phyloP scores from a whole-genome alignment of 2,113 vertebrate species.

The Vicugna pacos region DNA sequence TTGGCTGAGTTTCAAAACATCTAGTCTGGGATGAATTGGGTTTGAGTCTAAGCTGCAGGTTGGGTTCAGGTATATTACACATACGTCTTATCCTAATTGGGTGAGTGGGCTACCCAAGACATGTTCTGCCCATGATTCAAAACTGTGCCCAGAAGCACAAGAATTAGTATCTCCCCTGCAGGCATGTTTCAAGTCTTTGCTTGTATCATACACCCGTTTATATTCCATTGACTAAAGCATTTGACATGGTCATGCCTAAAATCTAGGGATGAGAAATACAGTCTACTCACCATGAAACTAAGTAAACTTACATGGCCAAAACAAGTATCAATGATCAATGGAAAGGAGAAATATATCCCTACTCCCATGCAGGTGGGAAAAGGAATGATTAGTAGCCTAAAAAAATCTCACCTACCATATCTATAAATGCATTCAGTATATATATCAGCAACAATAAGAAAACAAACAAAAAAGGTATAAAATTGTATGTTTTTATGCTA shows the following conservation, averaged over 20 bases:
- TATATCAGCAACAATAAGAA: not conserved
- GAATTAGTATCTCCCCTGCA: not conserved
- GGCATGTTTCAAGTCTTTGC: not conserved
- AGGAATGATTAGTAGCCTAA: not conserved
- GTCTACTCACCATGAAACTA: not conserved
- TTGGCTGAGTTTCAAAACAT: not conserved
- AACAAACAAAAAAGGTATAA: not conserved
- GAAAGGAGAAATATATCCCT: not conserved
- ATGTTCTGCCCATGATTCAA: not conserved
- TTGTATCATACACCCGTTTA: not conserved
- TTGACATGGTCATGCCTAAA: not conserved
- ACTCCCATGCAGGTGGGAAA: not conserved
- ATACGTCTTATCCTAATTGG: not conserved
- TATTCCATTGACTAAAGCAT: not conserved
- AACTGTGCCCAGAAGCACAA: not conserved
- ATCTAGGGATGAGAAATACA: not conserved
- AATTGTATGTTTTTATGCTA: not conserved
- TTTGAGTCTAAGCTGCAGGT: not conserved
- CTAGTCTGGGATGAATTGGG: not conserved
- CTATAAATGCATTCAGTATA: not conserved
- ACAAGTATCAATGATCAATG: fast-evolving
- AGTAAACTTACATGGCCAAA: not conserved
- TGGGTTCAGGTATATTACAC: not conserved
- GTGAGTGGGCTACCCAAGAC: not conserved
- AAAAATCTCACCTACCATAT: not conserved